Base-by-base conservation (phyloP, 2,797 vertebrate genomes). In the Tenualosa ilisha region DNA sequence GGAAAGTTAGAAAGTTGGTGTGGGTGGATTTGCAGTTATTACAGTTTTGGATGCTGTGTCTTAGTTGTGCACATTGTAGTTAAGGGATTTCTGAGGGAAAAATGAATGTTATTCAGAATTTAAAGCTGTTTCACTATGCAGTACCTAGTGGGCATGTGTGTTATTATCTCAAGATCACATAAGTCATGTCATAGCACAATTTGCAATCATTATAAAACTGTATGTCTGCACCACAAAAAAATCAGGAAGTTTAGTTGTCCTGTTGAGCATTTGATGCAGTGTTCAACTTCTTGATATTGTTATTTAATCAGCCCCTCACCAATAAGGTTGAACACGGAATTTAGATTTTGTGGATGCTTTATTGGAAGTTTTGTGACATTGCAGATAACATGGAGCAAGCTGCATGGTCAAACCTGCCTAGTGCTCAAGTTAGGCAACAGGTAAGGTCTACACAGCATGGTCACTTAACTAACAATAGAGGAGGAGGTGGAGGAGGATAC, bases 401-500 rank as follows among this genome's bases (percentile, higher is more conserved):
- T 72, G 31, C 65, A 72, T 9, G n/a, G 31, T 72, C 37, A 17
- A 26, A 75, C 31, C 31, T 75, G 68, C 37, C 68, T 75, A 17
- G 68, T 43, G 37, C 37, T 72, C 31, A 15, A 26, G 65, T 37
- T 1, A 75, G 3, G 40, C 31, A 75, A 43, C 37, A 37, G 31
- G 31, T 6, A 75, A 75, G 15, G 1, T 49, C 49, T n/a, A 6
- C 24, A 22, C 20, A 75, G 1, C 22, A 12, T 12, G 68, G 12
- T 17, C 31, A 81, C 75, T 8, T 26, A 6, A 20, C 26, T 46
- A 46, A 40, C 6, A 13, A 31, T 68, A 13, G 95, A 90, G 51
- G 86, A 82, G 51, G 88, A 61, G 3, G 83, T 43, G 43, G 89
- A 84, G 17, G 93, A 92, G 20, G 95, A 91, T 53, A 96, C 88